Base-by-base conservation (phyloP, 2,113 vertebrate species). In the Charadrius vociferus region DNA sequence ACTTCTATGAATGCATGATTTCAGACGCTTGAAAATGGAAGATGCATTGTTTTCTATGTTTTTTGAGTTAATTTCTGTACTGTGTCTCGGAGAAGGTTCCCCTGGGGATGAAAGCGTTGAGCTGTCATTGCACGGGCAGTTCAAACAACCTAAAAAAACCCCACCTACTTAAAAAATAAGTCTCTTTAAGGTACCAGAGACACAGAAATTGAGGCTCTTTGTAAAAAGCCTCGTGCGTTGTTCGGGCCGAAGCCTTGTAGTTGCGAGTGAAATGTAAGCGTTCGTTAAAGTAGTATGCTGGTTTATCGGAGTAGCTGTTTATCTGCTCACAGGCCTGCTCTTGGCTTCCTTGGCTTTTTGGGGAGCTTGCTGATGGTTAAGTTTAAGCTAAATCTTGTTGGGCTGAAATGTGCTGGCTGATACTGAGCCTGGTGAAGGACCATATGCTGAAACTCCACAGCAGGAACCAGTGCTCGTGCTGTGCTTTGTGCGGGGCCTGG, bases 251-350 rank as follows among this genome's bases (percentile, higher is more conserved):
- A 83, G n/a, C 43, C 7, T 30, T 26, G 0, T 0, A 18, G 55
- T 3, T 34, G 52, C 4, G 37, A 53, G 47, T 6, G 62, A 67
- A 59, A 34, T 3, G 14, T 17, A 7, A 36, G 56, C 2, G 1
- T 14, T 16, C 0, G 16, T 18, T 71, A 1, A 12, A 56, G 24
- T 2, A 7, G 3, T 7, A 9, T 1, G 5, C 55, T 17, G 17
- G 5, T 45, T 37, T 43, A 9, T 71, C 29, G 26, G 7, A 8
- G 70, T 30, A 4, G 52, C 72, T 23, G 7, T 61, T 61, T 36
- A 6, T 11, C 43, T 45, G n/a, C 39, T 83, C 49, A 4, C 36
- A 66, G 0, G 11, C 26, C 53, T 34, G 43, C 37, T 73, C 22
- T 26, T 2, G 2, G 4, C 26, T 11, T 13, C 49, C 8, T 37